phyloP scores from a whole-genome alignment of 2,113 vertebrate species.

The Serilophus lunatus region DNA sequence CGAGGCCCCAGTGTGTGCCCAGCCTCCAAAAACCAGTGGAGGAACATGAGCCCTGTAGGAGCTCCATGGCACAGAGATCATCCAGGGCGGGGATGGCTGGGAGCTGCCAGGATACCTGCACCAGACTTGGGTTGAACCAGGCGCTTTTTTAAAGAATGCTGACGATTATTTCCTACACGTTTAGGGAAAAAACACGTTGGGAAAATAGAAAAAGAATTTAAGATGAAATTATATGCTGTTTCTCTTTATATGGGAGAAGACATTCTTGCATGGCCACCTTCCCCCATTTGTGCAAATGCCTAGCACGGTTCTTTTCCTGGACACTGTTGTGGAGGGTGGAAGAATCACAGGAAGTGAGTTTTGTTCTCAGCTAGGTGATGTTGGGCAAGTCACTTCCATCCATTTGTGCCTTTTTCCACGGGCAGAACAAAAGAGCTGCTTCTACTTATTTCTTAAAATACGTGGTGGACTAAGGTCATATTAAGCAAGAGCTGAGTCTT shows the following conservation, averaged over 20 bases:
- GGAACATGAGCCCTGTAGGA: fast-evolving
- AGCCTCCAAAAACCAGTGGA: background rate
- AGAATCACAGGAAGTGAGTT: background rate
- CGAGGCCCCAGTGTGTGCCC: background rate
- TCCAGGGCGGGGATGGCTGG: background rate
- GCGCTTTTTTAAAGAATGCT: background rate
- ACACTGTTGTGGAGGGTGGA: background rate
- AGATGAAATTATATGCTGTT: background rate
- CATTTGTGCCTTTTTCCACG: background rate
- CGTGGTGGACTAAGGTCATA: background rate
- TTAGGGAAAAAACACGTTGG: background rate
- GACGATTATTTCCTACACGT: background rate
- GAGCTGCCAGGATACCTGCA: background rate
- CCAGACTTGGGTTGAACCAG: background rate
- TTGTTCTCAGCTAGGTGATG: background rate
- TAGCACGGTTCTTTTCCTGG: background rate
- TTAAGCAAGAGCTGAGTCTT: background rate
- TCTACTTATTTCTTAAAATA: background rate
- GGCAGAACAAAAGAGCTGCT: background rate
- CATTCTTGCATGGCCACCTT: background rate
- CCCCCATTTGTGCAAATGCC: background rate
- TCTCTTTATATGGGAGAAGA: background rate
- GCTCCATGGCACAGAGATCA: fast-evolving
- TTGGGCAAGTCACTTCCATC: background rate
- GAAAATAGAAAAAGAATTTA: background rate